These are phyloP conservation scores for Lepidocyrtoides sp. DNA, from an alignment of 2,888 invertebrate genomes.

Conservation along the genomic window DNA sequence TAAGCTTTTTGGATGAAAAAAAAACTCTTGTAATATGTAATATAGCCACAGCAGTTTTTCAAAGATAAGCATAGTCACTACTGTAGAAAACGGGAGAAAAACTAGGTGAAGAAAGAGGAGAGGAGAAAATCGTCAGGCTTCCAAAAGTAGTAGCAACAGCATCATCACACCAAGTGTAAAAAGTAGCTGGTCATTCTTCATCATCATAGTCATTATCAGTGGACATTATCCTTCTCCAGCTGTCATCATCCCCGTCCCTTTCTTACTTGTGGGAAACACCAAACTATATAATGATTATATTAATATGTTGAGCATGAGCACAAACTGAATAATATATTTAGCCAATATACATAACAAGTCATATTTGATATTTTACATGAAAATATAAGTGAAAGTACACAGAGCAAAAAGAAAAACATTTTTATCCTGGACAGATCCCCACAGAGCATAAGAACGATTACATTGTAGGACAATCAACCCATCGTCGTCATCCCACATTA, in stretches of 20 bases:
- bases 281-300: neutral
- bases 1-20: neutral
- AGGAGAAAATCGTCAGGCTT: conserved; percentile 28
- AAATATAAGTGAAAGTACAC: no score
- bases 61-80: no score
- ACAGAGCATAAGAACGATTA: conserved; percentile 10
- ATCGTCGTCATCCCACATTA: conserved; percentile 3
- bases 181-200: conserved; percentile 64
- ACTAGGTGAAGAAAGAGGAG: conserved; percentile 10
- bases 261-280: conserved; percentile 2
- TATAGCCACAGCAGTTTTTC: neutral
- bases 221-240: conserved; percentile 57
- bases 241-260: conserved; percentile 57
- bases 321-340: neutral
- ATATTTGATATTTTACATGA: no score
- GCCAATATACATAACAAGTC: neutral
- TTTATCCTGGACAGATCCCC: neutral
- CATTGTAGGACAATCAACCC: neutral
- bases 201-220: conserved; percentile 70
- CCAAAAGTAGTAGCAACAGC: neutral
- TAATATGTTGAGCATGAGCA: neutral
- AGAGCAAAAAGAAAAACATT: neutral
- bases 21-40: neutral
- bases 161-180: conserved; percentile 30
- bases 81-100: neutral